phyloP scores from a whole-genome alignment of 2,888 invertebrate genomes.

The Drosophila flavopinicola region DNA sequence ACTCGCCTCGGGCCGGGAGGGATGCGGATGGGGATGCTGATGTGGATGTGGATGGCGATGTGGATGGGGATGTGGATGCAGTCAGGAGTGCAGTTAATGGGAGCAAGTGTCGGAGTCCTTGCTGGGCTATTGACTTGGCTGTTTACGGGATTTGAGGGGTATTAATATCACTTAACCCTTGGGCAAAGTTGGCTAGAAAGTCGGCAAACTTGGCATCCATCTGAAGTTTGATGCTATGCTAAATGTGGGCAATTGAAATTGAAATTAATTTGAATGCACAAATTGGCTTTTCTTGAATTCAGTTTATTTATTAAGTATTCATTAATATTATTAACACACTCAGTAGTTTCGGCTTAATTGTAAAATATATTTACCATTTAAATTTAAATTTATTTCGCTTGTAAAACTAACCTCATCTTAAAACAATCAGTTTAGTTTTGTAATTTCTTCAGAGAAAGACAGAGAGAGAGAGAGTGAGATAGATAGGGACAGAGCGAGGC shows the following conservation, averaged over 20 bases:
- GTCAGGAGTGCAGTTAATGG: constrained; percentile 42
- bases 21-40: constrained; percentile 25
- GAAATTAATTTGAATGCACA: constrained; percentile 39
- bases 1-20: constrained; percentile 26
- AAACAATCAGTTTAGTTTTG: constrained; percentile 77
- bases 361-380: constrained; percentile 66
- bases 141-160: constrained; percentile 24
- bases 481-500: constrained; percentile 12
- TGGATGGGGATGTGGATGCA: constrained; percentile 34
- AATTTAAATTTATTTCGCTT: constrained; percentile 34
- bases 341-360: constrained; percentile 74
- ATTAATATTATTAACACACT: constrained; percentile 77
- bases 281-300: constrained; percentile 45
- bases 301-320: constrained; percentile 72
- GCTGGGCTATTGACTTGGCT: constrained; percentile 2
- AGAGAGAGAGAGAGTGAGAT: constrained; percentile 20
- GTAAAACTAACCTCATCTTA: constrained; percentile 67
- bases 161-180: constrained; percentile 64
- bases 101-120: constrained; percentile 15
- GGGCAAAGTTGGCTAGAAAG: constrained; percentile 23
- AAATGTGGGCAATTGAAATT: constrained; percentile 38
- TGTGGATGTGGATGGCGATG: too few relatives aligned
- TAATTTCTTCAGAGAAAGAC: constrained; percentile 43
- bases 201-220: constrained; percentile 27
- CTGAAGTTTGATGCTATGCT: constrained; percentile 27